A percentile compares a stretch with the other conserved stretches of the same genome.
Evolutionary conservation across 2,113 vertebrate species (phyloP).

Genomic region (Irena cyanogastra): DNA sequence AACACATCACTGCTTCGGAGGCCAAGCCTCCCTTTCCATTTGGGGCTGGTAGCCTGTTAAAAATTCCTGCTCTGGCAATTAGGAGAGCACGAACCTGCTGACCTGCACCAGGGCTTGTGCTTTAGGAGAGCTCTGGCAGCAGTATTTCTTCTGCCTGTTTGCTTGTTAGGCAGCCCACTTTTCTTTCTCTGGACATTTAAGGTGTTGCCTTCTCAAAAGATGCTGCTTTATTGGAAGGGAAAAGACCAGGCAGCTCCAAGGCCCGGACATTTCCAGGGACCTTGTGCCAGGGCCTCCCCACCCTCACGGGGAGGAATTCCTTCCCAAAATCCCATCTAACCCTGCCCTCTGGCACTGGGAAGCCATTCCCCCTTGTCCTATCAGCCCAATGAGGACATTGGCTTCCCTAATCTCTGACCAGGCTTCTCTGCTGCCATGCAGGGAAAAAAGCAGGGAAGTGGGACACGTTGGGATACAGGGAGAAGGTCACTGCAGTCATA

Average conservation of each 20-base stretch:
- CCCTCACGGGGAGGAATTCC: not conserved
- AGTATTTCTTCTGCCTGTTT: not conserved
- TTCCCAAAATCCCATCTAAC: rapidly evolving
- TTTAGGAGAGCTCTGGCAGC: not conserved
- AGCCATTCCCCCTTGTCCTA: not conserved
- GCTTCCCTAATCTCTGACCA: conserved; percentile 28
- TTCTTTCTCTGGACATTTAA: not conserved
- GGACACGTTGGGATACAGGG: not conserved
- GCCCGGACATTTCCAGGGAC: not conserved
- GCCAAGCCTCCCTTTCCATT: not conserved
- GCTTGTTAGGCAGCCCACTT: not conserved
- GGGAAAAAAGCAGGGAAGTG: not conserved
- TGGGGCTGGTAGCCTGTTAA: not conserved
- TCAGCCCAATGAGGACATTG: not conserved
- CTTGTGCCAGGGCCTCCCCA: not conserved
- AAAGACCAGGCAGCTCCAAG: not conserved
- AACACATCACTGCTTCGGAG: not conserved
- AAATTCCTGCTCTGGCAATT: not conserved
- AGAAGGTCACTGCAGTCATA: conserved; percentile 50
- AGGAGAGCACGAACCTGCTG: not conserved
- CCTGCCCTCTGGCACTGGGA: not conserved
- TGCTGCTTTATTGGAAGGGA: not conserved
- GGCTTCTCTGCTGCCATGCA: not conserved
- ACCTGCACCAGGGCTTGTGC: not conserved
- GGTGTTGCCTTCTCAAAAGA: not conserved